Evolutionary conservation across 2,113 vertebrate genomes (phyloP).

Genomic region (Abramis brama): DNA sequence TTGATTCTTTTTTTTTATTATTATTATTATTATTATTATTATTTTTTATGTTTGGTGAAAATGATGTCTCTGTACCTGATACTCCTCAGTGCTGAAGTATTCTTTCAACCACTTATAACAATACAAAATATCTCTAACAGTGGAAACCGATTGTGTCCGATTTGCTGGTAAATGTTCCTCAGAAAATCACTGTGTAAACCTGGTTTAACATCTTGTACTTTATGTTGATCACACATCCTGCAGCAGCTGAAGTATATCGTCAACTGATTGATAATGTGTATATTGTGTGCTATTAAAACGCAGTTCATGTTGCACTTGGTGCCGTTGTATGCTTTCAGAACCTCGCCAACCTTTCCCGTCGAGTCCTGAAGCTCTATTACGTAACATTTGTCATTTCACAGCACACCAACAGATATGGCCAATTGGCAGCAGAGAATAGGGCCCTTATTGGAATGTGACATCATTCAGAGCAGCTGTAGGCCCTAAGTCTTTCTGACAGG

Average conservation of each 20-base stretch:
- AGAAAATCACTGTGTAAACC: slow-evolving; percentile 62
- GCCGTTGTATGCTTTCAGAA: slow-evolving; percentile 66
- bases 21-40: slow-evolving; percentile 76
- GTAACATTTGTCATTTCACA: slow-evolving; percentile 10
- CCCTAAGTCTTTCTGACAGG: slow-evolving; percentile 61
- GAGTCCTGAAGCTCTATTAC: background rate
- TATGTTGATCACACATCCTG: slow-evolving; percentile 76
- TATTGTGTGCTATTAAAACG: slow-evolving; percentile 83
- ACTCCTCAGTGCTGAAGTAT: slow-evolving; percentile 78
- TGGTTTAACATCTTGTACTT: slow-evolving; percentile 67
- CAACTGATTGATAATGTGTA: slow-evolving; percentile 82
- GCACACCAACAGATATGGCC: background rate
- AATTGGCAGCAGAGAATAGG: slow-evolving; percentile 20
- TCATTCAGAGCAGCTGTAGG: slow-evolving; percentile 19
- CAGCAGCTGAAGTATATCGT: slow-evolving; percentile 75
- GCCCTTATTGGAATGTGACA: slow-evolving; percentile 36
- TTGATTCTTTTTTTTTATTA: slow-evolving; percentile 79
- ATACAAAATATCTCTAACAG: slow-evolving; percentile 74
- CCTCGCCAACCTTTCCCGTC: slow-evolving; percentile 48
- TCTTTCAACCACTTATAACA: slow-evolving; percentile 75
- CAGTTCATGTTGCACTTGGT: slow-evolving; percentile 73
- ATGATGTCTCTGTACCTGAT: slow-evolving; percentile 74
- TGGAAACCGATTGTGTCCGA: slow-evolving; percentile 69
- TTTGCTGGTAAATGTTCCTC: slow-evolving; percentile 65
- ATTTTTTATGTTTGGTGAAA: slow-evolving; percentile 78